Evolutionary conservation across 2,113 vertebrate species (phyloP).

Genomic region (Poicephalus meyeri): DNA sequence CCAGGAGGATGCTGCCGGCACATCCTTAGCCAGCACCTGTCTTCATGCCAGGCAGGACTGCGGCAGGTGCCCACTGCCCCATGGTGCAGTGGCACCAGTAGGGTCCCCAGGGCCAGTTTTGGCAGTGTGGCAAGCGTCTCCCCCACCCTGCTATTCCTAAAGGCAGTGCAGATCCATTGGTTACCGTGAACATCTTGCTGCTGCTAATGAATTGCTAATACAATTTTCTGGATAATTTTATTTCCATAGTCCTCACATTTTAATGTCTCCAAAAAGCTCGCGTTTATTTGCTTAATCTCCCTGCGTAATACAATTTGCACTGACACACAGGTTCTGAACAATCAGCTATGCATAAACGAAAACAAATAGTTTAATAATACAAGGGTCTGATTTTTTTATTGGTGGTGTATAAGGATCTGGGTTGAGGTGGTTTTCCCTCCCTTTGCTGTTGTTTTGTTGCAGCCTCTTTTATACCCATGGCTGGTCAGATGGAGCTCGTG

Average conservation of each 20-base stretch:
- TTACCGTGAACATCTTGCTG: slow-evolving; percentile 25
- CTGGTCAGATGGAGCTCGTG: rapidly evolving
- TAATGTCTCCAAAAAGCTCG: slow-evolving; percentile 70
- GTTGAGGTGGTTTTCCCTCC: not conserved
- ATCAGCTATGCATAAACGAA: slow-evolving; percentile 66
- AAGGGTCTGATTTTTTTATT: slow-evolving; percentile 9
- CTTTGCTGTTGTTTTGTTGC: not conserved
- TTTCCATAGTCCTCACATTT: slow-evolving; percentile 71
- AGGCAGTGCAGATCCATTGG: not conserved
- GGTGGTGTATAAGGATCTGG: rapidly evolving
- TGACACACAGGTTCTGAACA: slow-evolving; percentile 64
- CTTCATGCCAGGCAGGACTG: rapidly evolving
- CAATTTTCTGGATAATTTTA: slow-evolving; percentile 79
- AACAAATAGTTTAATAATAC: slow-evolving; percentile 62
- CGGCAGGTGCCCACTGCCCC: not conserved
- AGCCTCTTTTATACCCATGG: rapidly evolving
- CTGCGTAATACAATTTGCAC: slow-evolving; percentile 67
- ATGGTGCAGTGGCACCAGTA: rapidly evolving
- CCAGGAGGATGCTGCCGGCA: not conserved
- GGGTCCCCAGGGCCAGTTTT: not conserved
- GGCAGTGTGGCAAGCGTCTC: not conserved
- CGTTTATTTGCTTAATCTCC: slow-evolving; percentile 76
- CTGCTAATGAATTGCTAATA: slow-evolving; percentile 80
- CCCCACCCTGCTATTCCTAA: not conserved
- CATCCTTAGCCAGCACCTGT: not conserved